phyloP scores from a whole-genome alignment of 2,888 invertebrate genomes.

The Diaperis boleti region DNA sequence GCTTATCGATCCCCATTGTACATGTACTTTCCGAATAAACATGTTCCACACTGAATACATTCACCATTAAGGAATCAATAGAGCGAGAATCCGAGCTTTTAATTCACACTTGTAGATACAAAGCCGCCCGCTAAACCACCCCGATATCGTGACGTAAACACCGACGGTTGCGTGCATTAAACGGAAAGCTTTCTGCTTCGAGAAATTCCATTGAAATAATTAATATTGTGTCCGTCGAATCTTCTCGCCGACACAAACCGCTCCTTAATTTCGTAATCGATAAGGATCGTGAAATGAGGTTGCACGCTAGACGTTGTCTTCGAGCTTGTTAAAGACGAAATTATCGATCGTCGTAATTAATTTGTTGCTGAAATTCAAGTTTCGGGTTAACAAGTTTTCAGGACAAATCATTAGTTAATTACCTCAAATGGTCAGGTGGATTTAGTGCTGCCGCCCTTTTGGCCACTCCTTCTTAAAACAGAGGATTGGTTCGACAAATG shows the following conservation, averaged over 20 bases:
- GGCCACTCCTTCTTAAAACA: slow-evolving; percentile 43
- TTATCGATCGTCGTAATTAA: slow-evolving; percentile 24
- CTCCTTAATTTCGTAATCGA: slow-evolving; percentile 39
- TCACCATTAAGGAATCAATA: neutral
- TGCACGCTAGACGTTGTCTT: slow-evolving; percentile 30
- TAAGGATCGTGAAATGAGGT: slow-evolving; percentile 25
- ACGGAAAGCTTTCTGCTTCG: slow-evolving; percentile 19
- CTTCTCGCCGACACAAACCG: slow-evolving; percentile 33
- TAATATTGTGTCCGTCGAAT: slow-evolving; percentile 26
- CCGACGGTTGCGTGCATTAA: slow-evolving; percentile 18
- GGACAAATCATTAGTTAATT: too few species aligned
- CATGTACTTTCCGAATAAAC: neutral
- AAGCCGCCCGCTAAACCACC: neutral
- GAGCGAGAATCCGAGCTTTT: neutral
- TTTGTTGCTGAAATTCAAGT: slow-evolving; percentile 4
- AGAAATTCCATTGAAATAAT: slow-evolving; percentile 32
- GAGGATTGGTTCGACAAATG: slow-evolving; percentile 35
- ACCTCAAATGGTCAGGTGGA: slow-evolving; percentile 36
- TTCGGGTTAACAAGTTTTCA: too few species aligned
- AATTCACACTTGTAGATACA: neutral
- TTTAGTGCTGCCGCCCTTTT: slow-evolving; percentile 31
- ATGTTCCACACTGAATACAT: neutral
- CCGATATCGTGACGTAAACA: slow-evolving; percentile 1
- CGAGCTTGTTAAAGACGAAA: slow-evolving; percentile 25
- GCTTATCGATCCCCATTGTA: neutral